Evolutionary conservation across 2,888 invertebrate species (phyloP).

Genomic region (Synergus japonicus): DNA sequence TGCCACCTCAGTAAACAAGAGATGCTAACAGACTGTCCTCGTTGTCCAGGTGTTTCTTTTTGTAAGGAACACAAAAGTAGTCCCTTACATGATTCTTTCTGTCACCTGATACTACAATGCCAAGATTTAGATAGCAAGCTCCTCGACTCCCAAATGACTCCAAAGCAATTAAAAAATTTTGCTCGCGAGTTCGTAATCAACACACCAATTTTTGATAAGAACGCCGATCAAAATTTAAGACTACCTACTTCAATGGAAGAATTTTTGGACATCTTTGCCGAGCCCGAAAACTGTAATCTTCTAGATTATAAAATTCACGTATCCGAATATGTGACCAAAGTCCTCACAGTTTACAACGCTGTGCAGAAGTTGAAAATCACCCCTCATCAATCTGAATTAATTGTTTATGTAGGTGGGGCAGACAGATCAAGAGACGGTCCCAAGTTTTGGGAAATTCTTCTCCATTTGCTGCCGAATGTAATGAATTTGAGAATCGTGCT

Average conservation of each 20-base stretch:
- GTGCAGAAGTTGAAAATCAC: slow-evolving; percentile 55
- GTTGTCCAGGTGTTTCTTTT: slow-evolving; percentile 66
- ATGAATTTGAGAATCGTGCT: slow-evolving; percentile 59
- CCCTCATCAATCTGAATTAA: slow-evolving; percentile 41
- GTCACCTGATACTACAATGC: slow-evolving; percentile 58
- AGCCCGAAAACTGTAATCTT: slow-evolving; percentile 16
- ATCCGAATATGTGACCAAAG: slow-evolving; percentile 64
- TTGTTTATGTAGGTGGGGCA: slow-evolving; percentile 70
- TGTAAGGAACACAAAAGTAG: slow-evolving; percentile 60
- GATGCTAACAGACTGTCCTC: slow-evolving; percentile 60
- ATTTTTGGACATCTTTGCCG: slow-evolving; percentile 55
- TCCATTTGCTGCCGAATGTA: slow-evolving; percentile 66
- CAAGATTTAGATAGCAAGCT: slow-evolving; percentile 60
- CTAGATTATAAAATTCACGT: slow-evolving; percentile 47
- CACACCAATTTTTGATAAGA: background rate
- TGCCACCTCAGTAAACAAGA: slow-evolving; percentile 61
- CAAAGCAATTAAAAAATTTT: slow-evolving; percentile 50
- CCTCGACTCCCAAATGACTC: slow-evolving; percentile 41
- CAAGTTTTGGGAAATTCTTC: slow-evolving; percentile 67
- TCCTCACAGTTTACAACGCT: slow-evolving; percentile 64
- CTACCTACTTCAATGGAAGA: slow-evolving; percentile 60
- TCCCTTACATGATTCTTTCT: slow-evolving; percentile 54
- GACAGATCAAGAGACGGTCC: slow-evolving; percentile 65
- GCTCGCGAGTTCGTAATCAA: slow-evolving; percentile 22
- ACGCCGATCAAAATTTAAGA: background rate